Percentiles rank a stretch among this genome's conserved stretches.
Evolutionary conservation across 1,140 invertebrate genomes (phyloP).

Genomic region (Asbolus verrucosus): DNA sequence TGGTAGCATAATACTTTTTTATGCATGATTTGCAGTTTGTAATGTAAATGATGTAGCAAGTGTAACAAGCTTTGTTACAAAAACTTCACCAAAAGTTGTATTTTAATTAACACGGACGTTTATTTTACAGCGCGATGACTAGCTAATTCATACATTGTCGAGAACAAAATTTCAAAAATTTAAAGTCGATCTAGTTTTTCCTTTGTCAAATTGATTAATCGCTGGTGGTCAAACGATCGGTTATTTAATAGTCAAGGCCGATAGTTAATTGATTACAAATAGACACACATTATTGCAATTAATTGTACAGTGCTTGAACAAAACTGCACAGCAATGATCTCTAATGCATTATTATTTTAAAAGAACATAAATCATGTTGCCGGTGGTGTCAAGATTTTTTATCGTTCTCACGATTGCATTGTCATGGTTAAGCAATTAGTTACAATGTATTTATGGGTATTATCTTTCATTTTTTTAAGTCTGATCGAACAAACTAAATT

Average conservation of each 20-base stretch:
- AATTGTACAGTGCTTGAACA: too few species aligned
- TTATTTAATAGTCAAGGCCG: slow-evolving; percentile 20
- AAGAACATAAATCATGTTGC: slow-evolving; percentile 20
- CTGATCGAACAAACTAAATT: too few species aligned
- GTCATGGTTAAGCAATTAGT: too few species aligned
- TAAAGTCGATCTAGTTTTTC: background rate
- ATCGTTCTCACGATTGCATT: too few species aligned
- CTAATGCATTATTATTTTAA: slow-evolving; percentile 6
- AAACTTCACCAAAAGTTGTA: slow-evolving; percentile 4
- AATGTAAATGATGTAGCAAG: slow-evolving; percentile 32
- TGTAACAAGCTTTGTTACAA: background rate
- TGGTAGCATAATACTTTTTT: slow-evolving; percentile 4
- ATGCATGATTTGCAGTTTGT: slow-evolving; percentile 17
- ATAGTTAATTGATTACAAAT: slow-evolving; percentile 28
- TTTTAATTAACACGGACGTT: slow-evolving; percentile 25
- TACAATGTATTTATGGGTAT: too few species aligned
- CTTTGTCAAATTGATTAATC: background rate
- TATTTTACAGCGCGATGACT: too few species aligned
- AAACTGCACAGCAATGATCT: slow-evolving; percentile 23
- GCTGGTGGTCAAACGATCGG: background rate
- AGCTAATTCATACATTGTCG: too few species aligned
- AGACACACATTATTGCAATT: slow-evolving; percentile 3
- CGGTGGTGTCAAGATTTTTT: too few species aligned
- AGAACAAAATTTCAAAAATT: too few species aligned
- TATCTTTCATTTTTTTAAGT: too few species aligned